phyloP scores from a whole-genome alignment of 2,797 vertebrate genomes.

The Tympanoctomys barrerae region DNA sequence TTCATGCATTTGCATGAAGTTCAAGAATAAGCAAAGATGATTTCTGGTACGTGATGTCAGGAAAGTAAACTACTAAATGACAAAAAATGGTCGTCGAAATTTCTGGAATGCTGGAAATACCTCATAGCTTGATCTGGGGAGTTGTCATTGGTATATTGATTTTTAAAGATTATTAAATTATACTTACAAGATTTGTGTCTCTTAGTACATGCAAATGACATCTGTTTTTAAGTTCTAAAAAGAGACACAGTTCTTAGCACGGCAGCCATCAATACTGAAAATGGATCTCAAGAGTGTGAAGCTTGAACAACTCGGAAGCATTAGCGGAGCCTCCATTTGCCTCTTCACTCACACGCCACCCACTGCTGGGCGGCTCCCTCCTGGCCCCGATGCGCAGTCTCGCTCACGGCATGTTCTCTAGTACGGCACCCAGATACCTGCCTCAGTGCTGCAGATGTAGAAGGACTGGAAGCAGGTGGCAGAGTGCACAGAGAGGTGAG shows the following conservation, averaged over 20 bases:
- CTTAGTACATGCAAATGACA: neutral
- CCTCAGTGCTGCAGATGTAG: neutral
- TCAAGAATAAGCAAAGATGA: neutral
- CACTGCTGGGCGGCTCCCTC: neutral
- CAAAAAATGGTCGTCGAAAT: neutral
- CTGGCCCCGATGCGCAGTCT: rapidly evolving
- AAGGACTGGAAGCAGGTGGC: neutral
- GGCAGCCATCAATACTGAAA: neutral
- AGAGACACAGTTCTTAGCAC: neutral
- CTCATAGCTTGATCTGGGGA: neutral
- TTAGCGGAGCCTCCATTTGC: neutral
- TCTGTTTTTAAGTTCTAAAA: neutral
- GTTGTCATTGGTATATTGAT: neutral
- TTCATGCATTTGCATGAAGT: constrained; percentile 15
- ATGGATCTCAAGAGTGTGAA: neutral
- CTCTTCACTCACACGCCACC: neutral
- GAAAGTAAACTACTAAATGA: neutral
- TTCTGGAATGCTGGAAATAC: neutral
- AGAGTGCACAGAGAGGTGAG: neutral
- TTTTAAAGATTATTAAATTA: neutral
- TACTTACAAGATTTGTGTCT: neutral
- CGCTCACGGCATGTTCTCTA: neutral
- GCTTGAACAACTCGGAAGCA: neutral
- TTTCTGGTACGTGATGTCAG: neutral
- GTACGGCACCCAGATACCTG: neutral